Evolutionary conservation across 2,888 invertebrate species (phyloP).

Genomic region (Agriopis aurantiaria): DNA sequence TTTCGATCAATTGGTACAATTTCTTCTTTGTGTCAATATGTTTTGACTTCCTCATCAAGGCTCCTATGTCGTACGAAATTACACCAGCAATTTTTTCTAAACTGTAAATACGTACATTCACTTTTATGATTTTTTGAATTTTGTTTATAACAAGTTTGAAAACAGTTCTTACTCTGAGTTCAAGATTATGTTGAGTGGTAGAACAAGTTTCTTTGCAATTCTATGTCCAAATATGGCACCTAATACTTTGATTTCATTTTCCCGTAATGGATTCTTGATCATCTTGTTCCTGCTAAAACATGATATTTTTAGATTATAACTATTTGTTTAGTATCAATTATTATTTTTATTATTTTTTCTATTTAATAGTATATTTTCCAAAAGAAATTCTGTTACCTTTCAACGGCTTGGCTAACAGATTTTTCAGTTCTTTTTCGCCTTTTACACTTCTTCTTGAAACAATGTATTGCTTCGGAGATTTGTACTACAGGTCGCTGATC

Average conservation of each 20-base stretch:
- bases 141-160: background rate
- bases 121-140: background rate
- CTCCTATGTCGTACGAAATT: slow-evolving; percentile 60
- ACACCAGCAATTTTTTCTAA: slow-evolving; percentile 59
- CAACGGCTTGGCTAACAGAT: slow-evolving; percentile 34
- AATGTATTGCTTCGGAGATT: slow-evolving; percentile 69
- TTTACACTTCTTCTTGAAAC: slow-evolving; percentile 59
- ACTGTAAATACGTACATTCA: slow-evolving; percentile 48
- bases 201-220: slow-evolving; percentile 58
- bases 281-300: slow-evolving; percentile 25
- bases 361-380: no score
- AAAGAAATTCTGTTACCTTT: slow-evolving; percentile 14
- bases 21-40: slow-evolving; percentile 28
- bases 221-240: slow-evolving; percentile 62
- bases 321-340: no score
- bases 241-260: slow-evolving; percentile 17
- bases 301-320: background rate
- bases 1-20: slow-evolving; percentile 51
- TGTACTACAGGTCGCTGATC: slow-evolving; percentile 67
- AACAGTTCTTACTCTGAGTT: slow-evolving; percentile 60
- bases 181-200: slow-evolving; percentile 56
- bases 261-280: slow-evolving; percentile 49
- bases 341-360: no score
- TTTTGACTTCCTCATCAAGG: slow-evolving; percentile 50
- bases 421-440: slow-evolving; percentile 29